These are phyloP conservation scores for Pycnonotus jocosus DNA, from an alignment of 2,113 vertebrate genomes.

Conservation along the genomic window DNA sequence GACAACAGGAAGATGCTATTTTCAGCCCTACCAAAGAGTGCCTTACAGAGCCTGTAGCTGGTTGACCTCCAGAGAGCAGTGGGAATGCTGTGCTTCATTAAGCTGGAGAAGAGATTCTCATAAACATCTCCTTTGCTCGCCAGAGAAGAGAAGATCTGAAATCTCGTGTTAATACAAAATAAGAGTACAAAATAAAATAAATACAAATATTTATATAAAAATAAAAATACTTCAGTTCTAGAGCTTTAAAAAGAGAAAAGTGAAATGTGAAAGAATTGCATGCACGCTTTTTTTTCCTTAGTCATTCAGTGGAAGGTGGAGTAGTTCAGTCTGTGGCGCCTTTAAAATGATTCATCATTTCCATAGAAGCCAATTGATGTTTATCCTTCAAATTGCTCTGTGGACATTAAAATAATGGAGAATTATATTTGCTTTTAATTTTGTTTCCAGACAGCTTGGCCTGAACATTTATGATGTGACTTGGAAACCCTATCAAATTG, in stretches of 20 bases:
- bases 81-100: neutral
- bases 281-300: neutral
- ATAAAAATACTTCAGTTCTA: neutral
- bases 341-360: slow-evolving; percentile 63
- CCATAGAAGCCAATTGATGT: slow-evolving; percentile 57
- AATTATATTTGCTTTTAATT: slow-evolving; percentile 70
- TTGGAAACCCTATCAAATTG: slow-evolving; percentile 57
- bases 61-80: neutral
- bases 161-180: neutral
- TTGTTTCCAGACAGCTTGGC: slow-evolving; percentile 67
- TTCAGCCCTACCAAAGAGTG: neutral
- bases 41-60: neutral
- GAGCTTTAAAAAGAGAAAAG: neutral
- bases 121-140: neutral
- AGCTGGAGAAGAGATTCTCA: neutral
- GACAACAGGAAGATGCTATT: neutral
- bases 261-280: neutral
- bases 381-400: slow-evolving; percentile 44
- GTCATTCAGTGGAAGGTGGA: slow-evolving; percentile 46
- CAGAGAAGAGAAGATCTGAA: neutral
- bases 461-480: slow-evolving; percentile 53
- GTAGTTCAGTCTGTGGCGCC: slow-evolving; percentile 13
- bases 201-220: neutral
- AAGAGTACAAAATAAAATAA: neutral
- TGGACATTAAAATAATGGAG: slow-evolving; percentile 58